Evolutionary conservation across 2,888 invertebrate species (phyloP).

Genomic region (Hofmannophila pseudospretella): DNA sequence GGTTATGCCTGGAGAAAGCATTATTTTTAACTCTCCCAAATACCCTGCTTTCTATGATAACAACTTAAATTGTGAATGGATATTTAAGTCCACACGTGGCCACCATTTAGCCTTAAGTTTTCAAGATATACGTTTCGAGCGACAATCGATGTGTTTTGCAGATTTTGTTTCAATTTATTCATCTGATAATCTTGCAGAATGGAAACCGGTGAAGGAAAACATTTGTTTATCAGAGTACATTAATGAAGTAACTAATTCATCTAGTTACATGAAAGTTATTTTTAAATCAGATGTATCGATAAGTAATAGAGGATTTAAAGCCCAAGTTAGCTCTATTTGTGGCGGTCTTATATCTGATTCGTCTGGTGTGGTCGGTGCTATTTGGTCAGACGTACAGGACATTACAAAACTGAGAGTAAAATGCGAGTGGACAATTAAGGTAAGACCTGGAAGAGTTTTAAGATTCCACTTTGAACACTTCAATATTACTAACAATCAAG

Average conservation of each 20-base stretch:
- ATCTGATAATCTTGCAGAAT: conserved; percentile 67
- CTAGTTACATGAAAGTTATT: conserved; percentile 80
- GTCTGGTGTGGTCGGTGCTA: conserved; percentile 72
- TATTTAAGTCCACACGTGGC: conserved; percentile 78
- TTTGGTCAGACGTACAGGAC: conserved; percentile 27
- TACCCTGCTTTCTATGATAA: conserved; percentile 83
- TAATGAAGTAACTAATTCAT: conserved; percentile 36
- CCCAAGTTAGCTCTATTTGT: conserved; percentile 78
- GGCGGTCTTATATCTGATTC: conserved; percentile 81
- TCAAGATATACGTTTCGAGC: conserved; percentile 79
- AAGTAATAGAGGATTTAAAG: conserved; percentile 83
- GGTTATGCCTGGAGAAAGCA: conserved; percentile 26
- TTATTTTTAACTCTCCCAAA: conserved; percentile 82
- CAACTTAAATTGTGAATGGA: conserved; percentile 85
- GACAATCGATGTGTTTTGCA: conserved; percentile 66
- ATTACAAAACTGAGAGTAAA: conserved; percentile 23
- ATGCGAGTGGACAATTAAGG: conserved; percentile 87
- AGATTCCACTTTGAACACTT: conserved; percentile 79
- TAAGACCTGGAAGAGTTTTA: conserved; percentile 84
- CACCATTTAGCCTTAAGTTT: conserved; percentile 80
- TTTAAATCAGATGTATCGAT: conserved; percentile 81
- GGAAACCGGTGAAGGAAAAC: conserved; percentile 68
- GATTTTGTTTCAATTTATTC: conserved; percentile 82
- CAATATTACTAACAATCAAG: conserved; percentile 70
- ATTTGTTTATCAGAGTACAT: conserved; percentile 73